Conservation (phyloP, 2,113 vertebrate genomes). For the Leucoraja erinaceus region DNA sequence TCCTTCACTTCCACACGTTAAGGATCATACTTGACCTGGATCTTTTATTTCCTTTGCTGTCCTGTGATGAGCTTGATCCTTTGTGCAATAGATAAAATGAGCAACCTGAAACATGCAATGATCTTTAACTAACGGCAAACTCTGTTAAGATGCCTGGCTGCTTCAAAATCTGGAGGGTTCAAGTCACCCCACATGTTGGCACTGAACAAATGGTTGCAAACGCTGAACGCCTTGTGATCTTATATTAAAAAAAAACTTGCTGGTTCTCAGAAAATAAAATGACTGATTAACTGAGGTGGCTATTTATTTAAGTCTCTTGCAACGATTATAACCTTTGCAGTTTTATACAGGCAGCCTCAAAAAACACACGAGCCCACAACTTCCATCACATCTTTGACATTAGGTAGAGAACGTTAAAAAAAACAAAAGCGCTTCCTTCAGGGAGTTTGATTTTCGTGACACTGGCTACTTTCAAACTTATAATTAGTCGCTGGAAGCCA, state of each 20-base stretch:
- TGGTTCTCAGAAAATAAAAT: slow-evolving; percentile 22
- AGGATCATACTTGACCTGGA: neutral
- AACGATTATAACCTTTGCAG: neutral
- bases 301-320: neutral
- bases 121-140: neutral
- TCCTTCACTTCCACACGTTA: neutral
- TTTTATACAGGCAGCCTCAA: neutral
- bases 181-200: neutral
- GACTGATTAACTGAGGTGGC: neutral
- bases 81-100: neutral
- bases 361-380: neutral
- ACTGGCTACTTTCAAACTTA: slow-evolving; percentile 3
- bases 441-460: neutral
- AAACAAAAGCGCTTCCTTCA: neutral
- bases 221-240: neutral
- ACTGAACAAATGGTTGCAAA: neutral
- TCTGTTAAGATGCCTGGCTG: neutral
- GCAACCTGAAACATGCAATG: neutral
- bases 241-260: neutral
- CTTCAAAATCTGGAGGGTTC: neutral
- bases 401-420: neutral
- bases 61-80: neutral
- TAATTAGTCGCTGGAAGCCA: slow-evolving; percentile 23
- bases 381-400: neutral
- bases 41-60: neutral